Conservation (phyloP, 1,140 invertebrate species). For the Stegodyphus mimosarum region DNA sequence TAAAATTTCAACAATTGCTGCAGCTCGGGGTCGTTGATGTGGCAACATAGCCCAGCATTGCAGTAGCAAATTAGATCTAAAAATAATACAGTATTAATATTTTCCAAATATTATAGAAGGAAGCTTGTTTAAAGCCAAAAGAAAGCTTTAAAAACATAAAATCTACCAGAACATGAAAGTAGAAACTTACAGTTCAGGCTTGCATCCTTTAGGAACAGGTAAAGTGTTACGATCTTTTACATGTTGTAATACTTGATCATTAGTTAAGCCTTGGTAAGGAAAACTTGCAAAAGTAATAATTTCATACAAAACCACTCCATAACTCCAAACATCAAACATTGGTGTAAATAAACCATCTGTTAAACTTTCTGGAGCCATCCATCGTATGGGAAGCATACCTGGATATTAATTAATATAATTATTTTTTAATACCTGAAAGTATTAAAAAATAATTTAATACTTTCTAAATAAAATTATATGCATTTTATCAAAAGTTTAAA, state of each 20-base stretch:
- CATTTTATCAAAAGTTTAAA: neutral
- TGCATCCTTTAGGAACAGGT: conserved; percentile 78
- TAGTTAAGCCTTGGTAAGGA: conserved; percentile 82
- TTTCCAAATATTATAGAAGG: too few species aligned
- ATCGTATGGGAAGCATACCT: conserved; percentile 88
- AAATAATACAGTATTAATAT: conserved; percentile 34
- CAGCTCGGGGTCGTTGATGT: conserved; percentile 78
- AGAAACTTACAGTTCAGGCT: conserved; percentile 78
- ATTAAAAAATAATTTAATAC: conserved; percentile 3
- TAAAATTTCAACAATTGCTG: conserved; percentile 83
- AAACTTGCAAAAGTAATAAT: conserved; percentile 88
- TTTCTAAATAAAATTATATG: neutral
- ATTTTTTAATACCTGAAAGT: too few species aligned
- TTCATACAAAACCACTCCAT: conserved; percentile 85
- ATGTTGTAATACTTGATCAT: conserved; percentile 83
- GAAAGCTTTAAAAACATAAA: neutral
- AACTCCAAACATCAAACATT: conserved; percentile 88
- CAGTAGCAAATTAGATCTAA: conserved; percentile 78
- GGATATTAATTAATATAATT: too few species aligned
- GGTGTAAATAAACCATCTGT: conserved; percentile 84
- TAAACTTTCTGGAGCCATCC: conserved; percentile 91
- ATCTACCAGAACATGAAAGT: neutral
- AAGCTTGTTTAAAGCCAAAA: too few species aligned
- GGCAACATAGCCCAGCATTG: conserved; percentile 81
- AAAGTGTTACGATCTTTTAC: conserved; percentile 81